Evolutionary conservation across 2,888 invertebrate species (phyloP), one percentile per base, ranked within the genome.

Genomic region (Stratiomys singularior): DNA sequence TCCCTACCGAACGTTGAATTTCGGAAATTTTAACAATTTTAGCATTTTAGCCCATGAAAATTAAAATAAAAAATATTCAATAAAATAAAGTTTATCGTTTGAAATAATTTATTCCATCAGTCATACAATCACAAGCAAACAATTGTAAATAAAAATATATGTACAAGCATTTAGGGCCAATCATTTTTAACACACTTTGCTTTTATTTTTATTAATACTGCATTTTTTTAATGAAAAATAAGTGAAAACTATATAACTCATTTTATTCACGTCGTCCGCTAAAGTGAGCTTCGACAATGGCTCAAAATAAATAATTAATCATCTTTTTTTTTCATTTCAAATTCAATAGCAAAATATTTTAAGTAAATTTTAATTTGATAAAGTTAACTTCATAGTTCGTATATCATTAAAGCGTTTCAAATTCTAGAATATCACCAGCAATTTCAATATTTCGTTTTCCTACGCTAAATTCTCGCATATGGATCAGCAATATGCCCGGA

Each of bases 391-490:
- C 9, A 46, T 23, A 74, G 30, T 74, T 74, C 74, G 74, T 74
- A 74, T 74, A 74, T 52, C 58, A 44, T 28, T 74, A 60, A 74
- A 74, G 74, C 74, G 74, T 60, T 74, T 74, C 23, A 46, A 27
- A 60, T 74, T 74, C 21, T 74, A 58, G 25, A 74, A 74, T 74
- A 74, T 74, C 74, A 74, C 74, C 60, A 74, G 60, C 37, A 58
- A n/a, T n/a, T 67, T 67, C 1, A 47, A 13, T 69, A 69, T 25
- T 69, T 69, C 37, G 37, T 25, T 15, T 56, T 60, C 25, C 15
- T n/a, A 52, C 7, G 15, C 15, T 52, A 9, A 18, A 18, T 37
- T 37, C 37, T 5, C 9, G 37, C 37, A 37, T 9, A 37, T 5
- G 3, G 37, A 37, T 37, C 9, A 9, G 37, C 3, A 37, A 37